A percentile compares a stretch with the other conserved stretches of the same genome.
Conservation (phyloP, 2,113 vertebrate species). For the Vombatus ursinus region DNA sequence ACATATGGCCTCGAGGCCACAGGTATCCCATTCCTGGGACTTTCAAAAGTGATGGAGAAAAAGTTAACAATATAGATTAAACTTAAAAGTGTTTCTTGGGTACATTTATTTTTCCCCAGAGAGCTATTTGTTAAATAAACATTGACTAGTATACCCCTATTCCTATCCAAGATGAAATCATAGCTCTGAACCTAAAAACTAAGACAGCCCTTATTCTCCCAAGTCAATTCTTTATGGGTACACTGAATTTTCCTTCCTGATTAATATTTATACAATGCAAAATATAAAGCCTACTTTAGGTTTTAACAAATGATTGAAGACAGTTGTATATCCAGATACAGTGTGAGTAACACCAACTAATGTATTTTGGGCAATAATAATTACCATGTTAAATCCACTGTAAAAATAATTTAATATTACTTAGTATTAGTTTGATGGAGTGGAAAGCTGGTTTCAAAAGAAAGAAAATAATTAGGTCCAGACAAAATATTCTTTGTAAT, state of each 20-base stretch:
- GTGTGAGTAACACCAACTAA: not conserved
- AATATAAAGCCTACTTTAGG: not conserved
- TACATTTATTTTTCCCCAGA: not conserved
- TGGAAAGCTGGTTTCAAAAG: not conserved
- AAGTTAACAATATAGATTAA: not conserved
- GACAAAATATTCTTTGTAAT: conserved; percentile 13
- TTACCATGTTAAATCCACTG: conserved; percentile 9
- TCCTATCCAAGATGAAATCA: not conserved
- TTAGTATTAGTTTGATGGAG: conserved; percentile 9
- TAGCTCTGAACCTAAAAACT: not conserved
- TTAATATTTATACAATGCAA: not conserved
- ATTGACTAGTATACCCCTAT: not conserved
- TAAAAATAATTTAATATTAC: not conserved
- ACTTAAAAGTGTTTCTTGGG: not conserved
- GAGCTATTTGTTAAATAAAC: no score
- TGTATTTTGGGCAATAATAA: not conserved
- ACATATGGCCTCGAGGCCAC: no score
- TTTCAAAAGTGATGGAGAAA: not conserved
- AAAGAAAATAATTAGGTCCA: not conserved
- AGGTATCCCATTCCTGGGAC: not conserved
- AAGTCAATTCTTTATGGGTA: not conserved
- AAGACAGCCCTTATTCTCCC: not conserved
- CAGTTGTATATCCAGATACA: not conserved
- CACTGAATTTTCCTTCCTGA: not conserved
- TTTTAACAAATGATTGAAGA: conserved; percentile 11